Conservation (phyloP, 2,888 invertebrate species). For the Malachius bipustulatus region DNA sequence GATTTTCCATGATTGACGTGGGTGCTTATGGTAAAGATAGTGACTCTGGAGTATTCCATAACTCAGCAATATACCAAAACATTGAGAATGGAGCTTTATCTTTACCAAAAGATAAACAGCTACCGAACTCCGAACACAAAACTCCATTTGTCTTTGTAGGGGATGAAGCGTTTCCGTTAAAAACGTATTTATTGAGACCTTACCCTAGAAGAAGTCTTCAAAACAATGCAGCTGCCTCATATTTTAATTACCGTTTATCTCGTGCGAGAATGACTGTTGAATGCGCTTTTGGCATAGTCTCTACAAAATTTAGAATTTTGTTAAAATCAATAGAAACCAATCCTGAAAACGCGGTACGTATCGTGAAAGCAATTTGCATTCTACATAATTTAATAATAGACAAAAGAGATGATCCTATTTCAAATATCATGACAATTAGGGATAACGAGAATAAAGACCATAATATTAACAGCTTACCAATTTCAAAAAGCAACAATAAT, state of each 20-base stretch:
- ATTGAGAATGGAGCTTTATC: neutral
- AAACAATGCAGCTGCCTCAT: neutral
- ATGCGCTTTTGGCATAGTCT: constrained; percentile 3
- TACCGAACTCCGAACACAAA: neutral
- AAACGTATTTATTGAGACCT: neutral
- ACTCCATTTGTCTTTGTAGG: constrained; percentile 4
- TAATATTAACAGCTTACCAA: too few species aligned
- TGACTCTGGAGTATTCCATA: constrained; percentile 13
- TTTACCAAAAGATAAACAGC: neutral
- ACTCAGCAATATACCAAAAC: neutral
- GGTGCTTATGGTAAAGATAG: constrained; percentile 16
- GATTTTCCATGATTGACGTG: constrained; percentile 9
- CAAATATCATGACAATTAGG: too few species aligned
- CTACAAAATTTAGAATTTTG: constrained; percentile 4
- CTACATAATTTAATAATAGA: constrained; percentile 5
- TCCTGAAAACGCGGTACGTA: constrained; percentile 4
- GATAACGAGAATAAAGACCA: too few species aligned
- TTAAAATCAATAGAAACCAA: constrained; percentile 7
- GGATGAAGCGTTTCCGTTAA: constrained; percentile 5
- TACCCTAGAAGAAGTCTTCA: neutral
- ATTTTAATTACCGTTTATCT: neutral
- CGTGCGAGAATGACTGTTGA: constrained; percentile 2
- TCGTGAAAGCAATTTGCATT: constrained; percentile 8
- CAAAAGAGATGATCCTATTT: neutral
- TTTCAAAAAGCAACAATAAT: too few species aligned